Conservation (phyloP, 2,797 vertebrate species). For the Scleropages formosus region DNA sequence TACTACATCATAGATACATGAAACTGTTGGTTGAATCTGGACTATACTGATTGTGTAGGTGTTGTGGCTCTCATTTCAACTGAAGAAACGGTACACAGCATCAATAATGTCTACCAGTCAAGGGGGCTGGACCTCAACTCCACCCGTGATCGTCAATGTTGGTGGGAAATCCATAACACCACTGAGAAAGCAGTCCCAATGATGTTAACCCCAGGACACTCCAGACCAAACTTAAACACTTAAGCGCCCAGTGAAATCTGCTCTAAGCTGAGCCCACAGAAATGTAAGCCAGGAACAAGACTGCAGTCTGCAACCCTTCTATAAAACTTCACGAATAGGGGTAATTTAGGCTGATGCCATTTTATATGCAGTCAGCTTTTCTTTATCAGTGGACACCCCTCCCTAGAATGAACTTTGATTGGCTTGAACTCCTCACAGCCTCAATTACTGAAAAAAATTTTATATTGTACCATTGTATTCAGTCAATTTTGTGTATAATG, state of each 20-base stretch:
- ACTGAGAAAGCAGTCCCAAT: not conserved
- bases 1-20: too few species aligned
- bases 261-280: not conserved
- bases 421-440: not conserved
- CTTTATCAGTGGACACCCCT: not conserved
- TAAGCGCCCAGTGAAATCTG: not conserved
- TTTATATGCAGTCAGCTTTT: not conserved
- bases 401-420: slow-evolving; percentile 15
- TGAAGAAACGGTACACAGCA: too few species aligned
- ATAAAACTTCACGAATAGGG: not conserved
- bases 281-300: not conserved
- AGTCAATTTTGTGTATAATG: not conserved
- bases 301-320: not conserved
- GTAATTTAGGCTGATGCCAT: not conserved
- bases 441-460: not conserved
- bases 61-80: too few species aligned
- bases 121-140: too few species aligned
- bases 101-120: too few species aligned
- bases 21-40: too few species aligned
- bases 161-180: not conserved
- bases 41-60: too few species aligned
- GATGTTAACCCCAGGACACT: not conserved
- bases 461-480: not conserved
- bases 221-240: not conserved
- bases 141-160: not conserved